Conservation (phyloP, 2,888 invertebrate species). For the Zeuzera pyrina region DNA sequence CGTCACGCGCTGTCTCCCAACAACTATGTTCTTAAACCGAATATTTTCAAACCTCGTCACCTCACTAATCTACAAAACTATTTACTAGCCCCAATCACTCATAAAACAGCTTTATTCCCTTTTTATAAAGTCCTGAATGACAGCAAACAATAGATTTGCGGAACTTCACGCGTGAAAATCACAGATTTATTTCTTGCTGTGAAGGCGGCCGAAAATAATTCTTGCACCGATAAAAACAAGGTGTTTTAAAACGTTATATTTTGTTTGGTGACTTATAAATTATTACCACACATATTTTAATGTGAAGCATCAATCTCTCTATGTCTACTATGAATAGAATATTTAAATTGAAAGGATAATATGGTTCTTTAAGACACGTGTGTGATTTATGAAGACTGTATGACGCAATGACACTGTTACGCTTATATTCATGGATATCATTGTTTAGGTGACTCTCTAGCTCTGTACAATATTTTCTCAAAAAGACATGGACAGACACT, state of each 20-base stretch:
- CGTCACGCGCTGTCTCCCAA: conserved; percentile 59
- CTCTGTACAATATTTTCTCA: too few species aligned
- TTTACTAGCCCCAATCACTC: conserved; percentile 3
- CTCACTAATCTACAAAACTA: conserved; percentile 28
- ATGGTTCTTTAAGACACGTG: conserved; percentile 36
- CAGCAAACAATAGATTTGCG: conserved; percentile 7
- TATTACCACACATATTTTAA: conserved; percentile 45
- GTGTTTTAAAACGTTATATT: conserved; percentile 7
- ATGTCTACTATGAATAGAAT: conserved; percentile 44
- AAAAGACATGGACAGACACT: too few species aligned
- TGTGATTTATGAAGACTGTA: conserved; percentile 20
- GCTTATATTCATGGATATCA: too few species aligned
- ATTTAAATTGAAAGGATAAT: conserved; percentile 49
- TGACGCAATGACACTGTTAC: conserved; percentile 17
- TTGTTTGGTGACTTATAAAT: conserved; percentile 25
- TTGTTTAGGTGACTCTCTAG: too few species aligned
- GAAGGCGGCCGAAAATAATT: conserved; percentile 13
- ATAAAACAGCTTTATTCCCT: conserved; percentile 21
- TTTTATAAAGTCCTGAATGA: conserved; percentile 14
- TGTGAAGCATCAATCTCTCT: conserved; percentile 48
- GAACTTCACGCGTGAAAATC: conserved; percentile 19
- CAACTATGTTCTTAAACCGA: conserved; percentile 56
- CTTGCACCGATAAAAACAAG: conserved; percentile 11
- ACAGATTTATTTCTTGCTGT: conserved; percentile 15
- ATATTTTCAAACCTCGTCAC: conserved; percentile 68